A percentile compares a stretch with the other conserved stretches of the same genome.
phyloP scores from a whole-genome alignment of 2,113 vertebrate genomes.

The Sisor rabdophorus region DNA sequence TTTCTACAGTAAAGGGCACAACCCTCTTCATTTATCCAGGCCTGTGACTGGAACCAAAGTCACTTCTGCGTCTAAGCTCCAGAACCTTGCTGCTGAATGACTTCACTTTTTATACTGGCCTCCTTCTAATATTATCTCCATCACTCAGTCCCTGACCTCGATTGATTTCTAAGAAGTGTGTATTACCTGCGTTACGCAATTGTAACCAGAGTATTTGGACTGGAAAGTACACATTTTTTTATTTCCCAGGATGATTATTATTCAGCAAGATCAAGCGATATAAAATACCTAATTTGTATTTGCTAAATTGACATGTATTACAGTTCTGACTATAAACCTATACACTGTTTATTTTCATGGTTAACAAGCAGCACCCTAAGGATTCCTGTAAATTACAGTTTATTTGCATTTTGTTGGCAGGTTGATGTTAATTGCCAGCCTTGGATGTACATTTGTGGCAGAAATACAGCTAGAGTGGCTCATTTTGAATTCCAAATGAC shows the following conservation, averaged over 20 bases:
- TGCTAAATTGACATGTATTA: neutral
- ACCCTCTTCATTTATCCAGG: no score
- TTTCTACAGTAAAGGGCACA: no score
- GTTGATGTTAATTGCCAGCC: neutral
- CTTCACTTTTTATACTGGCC: neutral
- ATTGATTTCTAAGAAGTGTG: constrained; percentile 3
- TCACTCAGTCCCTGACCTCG: neutral
- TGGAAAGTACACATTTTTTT: neutral
- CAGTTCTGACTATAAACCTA: neutral
- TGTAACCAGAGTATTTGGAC: neutral
- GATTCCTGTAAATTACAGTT: neutral
- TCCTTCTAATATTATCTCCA: constrained; percentile 3
- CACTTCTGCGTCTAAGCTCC: neutral
- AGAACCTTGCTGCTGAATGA: neutral
- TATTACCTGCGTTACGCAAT: neutral
- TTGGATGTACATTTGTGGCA: neutral
- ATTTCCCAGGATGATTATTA: neutral
- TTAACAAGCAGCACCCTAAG: neutral
- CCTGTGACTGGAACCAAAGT: no score
- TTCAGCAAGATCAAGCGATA: neutral
- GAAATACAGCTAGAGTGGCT: neutral
- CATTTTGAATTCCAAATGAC: constrained; percentile 1
- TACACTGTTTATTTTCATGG: neutral
- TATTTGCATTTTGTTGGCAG: neutral
- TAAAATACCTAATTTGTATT: neutral